Percentiles rank a stretch among this genome's conserved stretches.
Conservation (phyloP, 2,113 vertebrate genomes). For the Nycticryphes semicollaris region DNA sequence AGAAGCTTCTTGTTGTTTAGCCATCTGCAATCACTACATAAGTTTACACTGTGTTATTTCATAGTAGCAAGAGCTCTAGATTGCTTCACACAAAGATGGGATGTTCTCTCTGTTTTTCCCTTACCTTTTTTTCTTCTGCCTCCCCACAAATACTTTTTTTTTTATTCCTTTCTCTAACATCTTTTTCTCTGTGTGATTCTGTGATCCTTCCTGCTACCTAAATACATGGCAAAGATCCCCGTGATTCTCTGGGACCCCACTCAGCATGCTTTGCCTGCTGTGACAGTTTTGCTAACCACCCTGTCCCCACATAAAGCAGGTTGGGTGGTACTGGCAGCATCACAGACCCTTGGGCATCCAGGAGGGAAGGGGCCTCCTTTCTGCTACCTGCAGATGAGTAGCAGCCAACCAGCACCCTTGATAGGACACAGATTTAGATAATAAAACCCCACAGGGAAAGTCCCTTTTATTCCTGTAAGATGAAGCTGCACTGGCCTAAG, state of each 20-base stretch:
- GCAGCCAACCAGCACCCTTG: background rate
- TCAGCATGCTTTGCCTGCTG: background rate
- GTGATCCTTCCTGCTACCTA: background rate
- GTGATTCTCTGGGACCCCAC: background rate
- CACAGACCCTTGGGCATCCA: background rate
- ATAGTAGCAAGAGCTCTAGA: background rate
- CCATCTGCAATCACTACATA: background rate
- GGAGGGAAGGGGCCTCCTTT: background rate
- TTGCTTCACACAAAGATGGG: background rate
- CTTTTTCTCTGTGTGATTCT: background rate
- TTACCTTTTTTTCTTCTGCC: background rate
- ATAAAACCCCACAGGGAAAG: background rate
- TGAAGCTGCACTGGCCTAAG: background rate
- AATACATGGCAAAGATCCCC: fast-evolving
- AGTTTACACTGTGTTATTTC: background rate
- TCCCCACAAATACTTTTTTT: background rate
- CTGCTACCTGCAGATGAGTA: background rate
- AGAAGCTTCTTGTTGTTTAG: background rate
- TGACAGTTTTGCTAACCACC: background rate
- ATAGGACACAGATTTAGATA: background rate
- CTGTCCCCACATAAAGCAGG: fast-evolving
- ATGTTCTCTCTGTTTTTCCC: background rate
- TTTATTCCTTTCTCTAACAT: background rate
- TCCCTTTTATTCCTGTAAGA: background rate
- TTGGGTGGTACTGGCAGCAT: background rate